Conservation (phyloP, 2,113 vertebrate genomes). For the Numida meleagris region DNA sequence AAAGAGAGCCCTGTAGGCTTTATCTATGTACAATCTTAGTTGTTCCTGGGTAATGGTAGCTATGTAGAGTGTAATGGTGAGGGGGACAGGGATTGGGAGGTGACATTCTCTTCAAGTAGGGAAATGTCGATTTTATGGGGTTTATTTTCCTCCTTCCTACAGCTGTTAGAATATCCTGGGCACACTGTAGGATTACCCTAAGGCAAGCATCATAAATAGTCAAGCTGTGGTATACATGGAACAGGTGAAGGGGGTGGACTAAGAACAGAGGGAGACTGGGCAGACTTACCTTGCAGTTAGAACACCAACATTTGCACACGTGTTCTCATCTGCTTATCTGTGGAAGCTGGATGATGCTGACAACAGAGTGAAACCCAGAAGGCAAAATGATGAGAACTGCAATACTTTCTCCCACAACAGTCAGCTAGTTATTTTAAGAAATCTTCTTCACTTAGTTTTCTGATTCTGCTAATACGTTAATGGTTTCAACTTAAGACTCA, state of each 20-base stretch:
- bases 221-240: background rate
- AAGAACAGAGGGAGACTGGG: background rate
- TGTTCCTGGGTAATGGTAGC: background rate
- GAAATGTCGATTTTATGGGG: background rate
- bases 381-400: background rate
- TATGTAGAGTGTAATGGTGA: background rate
- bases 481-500: background rate
- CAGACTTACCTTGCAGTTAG: background rate
- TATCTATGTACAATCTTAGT: background rate
- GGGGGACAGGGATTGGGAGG: background rate
- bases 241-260: background rate
- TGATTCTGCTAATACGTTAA: background rate
- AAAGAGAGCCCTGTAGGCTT: background rate
- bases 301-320: background rate
- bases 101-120: background rate
- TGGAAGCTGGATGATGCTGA: background rate
- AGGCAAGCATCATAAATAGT: background rate
- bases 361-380: background rate
- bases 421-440: background rate
- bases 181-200: background rate
- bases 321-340: background rate
- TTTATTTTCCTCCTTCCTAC: background rate
- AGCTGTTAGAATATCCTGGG: background rate
- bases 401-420: background rate
- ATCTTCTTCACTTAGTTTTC: background rate